phyloP scores from a whole-genome alignment of 2,113 vertebrate species.

The Macaca fascicularis region T2T-MFA8v1.1 NC_088389.1:85679001-85679500 shows the following conservation, averaged over 20 bases:
- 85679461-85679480: not conserved
- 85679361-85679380: not conserved
- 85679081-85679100: not conserved
- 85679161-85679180: not conserved
- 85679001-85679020: not conserved
- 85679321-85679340: not conserved
- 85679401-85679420: not conserved
- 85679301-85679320: not conserved
- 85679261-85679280: not conserved
- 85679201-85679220: not conserved
- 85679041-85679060: not conserved
- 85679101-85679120: not conserved
- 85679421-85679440: not conserved
- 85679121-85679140: not conserved
- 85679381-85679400: not conserved
- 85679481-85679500: not conserved
- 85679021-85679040: not conserved
- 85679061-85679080: not conserved
- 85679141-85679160: not conserved
- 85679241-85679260: not conserved
- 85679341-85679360: not conserved
- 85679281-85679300: not conserved
- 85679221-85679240: not conserved
- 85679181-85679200: not conserved
- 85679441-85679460: not conserved